These are phyloP conservation scores for Rhyacichthys aspro DNA, from an alignment of 2,797 vertebrate genomes.

Conservation along the genomic window DNA sequence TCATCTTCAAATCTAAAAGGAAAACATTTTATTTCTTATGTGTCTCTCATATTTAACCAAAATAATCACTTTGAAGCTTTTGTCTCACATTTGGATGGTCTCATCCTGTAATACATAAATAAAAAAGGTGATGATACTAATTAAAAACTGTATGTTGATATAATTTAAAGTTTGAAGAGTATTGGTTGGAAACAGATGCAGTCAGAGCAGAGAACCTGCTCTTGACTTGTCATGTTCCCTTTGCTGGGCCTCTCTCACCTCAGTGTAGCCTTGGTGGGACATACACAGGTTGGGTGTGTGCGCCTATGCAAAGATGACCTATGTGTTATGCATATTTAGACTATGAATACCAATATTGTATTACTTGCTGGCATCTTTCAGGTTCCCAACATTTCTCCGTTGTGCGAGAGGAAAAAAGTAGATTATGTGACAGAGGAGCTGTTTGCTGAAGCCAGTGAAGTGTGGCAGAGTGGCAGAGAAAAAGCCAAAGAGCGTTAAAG, in stretches of 20 bases:
- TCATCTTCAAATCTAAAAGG: constrained; percentile 19
- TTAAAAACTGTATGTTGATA: too few relatives aligned
- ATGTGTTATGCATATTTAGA: background rate
- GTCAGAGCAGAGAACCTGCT: background rate
- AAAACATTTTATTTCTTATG: constrained; percentile 13
- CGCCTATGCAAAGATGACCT: background rate
- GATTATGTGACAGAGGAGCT: constrained; percentile 66
- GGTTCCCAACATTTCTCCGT: background rate
- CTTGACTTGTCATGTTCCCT: constrained; percentile 7
- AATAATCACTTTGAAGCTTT: constrained; percentile 51
- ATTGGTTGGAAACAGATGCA: background rate
- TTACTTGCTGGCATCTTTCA: background rate
- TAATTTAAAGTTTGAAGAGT: too few relatives aligned
- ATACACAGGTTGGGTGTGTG: constrained; percentile 10
- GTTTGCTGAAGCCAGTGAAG: constrained; percentile 75
- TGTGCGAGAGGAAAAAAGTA: constrained; percentile 3
- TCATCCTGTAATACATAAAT: constrained; percentile 34
- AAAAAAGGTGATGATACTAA: background rate
- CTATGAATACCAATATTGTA: background rate
- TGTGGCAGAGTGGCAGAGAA: constrained; percentile 69
- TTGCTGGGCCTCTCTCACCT: constrained; percentile 38
- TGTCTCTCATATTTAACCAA: constrained; percentile 40
- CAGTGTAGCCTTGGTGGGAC: constrained; percentile 15
- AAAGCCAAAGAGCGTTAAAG: constrained; percentile 13
- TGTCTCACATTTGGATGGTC: constrained; percentile 41